Base-by-base conservation (phyloP, 1,140 invertebrate species). In the Drosophila pruinosa region DNA sequence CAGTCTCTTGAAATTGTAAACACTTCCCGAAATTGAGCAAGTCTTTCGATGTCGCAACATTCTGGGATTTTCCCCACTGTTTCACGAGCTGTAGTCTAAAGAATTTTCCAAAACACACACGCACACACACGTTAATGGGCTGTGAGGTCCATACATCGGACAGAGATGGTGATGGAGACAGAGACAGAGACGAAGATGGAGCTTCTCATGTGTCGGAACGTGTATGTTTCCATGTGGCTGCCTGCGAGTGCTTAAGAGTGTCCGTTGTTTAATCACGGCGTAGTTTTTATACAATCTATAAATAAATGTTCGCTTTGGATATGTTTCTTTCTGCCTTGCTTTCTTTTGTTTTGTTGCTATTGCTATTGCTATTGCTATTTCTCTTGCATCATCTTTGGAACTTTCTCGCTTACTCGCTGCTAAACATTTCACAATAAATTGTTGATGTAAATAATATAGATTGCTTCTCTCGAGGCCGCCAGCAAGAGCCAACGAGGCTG, bases 381-480 rank as follows among this genome's bases (percentile, higher is more conserved):
- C 39, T 58, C 64, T 80, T 81, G 81, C 81, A 85, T 80, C 68
- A 45, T 63, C 43, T 50, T 48, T 38, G 63, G 54, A 78, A 78
- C 65, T 78, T 75, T 77, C 43, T 57, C 26, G 69, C 28, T 63
- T 21, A 45, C 24, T 15, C 15, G 14, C 12, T 26, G 48, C 34
- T 38, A 65, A 72, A 72, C 53, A 62, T 82, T 82, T 72, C 63
- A 53, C 75, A 78, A 83, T 62, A 26, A 19, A 63, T 43, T 31
- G 47, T 50, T 50, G 34, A 17, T 77, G 68, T 73, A 73, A 73
- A 67, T 79, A 79, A 76, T 64, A 26, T 10, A 22, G 26, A 54
- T 28, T 47, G 43, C n/a, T 10, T 36, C 22, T n/a, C 28, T 38
- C 21, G 34, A 39, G 45, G 17, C 43, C 31, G 5, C 31, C 1